Conservation (phyloP, 2,113 vertebrate species). For the Stercorarius parasiticus region DNA sequence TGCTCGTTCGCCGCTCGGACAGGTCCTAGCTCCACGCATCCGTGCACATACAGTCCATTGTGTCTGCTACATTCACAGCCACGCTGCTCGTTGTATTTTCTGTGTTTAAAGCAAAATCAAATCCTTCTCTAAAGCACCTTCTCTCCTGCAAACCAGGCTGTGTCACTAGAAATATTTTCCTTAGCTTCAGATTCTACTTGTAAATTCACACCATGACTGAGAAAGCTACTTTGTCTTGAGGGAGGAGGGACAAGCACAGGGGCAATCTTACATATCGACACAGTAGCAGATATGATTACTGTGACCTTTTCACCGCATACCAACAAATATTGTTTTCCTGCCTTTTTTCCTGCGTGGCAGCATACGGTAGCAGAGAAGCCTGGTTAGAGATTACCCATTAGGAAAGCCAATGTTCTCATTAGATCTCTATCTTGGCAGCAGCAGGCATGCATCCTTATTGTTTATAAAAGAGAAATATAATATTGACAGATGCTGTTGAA, state of each 20-base stretch:
- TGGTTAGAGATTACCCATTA: conserved; percentile 38
- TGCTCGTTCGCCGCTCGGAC: fast-evolving
- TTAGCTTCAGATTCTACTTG: background rate
- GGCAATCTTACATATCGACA: background rate
- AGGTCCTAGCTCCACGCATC: background rate
- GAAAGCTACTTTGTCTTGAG: conserved; percentile 4
- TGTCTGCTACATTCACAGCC: background rate
- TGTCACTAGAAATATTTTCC: conserved; percentile 18
- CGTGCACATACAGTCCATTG: no score
- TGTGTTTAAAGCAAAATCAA: background rate
- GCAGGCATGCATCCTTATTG: background rate
- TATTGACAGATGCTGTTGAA: background rate
- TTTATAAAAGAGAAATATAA: background rate
- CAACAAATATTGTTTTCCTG: conserved; percentile 15
- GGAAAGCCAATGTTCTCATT: conserved; percentile 30
- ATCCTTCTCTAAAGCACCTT: background rate
- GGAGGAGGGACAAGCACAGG: conserved; percentile 1
- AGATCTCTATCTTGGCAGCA: conserved; percentile 30
- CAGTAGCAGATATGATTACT: conserved; percentile 40
- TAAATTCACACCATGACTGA: background rate
- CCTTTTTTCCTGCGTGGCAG: background rate
- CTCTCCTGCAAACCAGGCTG: conserved; percentile 1
- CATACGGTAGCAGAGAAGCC: conserved; percentile 8
- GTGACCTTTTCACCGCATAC: conserved; percentile 32
- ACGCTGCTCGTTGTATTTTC: background rate